Evolutionary conservation across 2,888 invertebrate genomes (phyloP), one percentile per base, ranked within the genome.

Genomic region (Machimus atricapillus): DNA sequence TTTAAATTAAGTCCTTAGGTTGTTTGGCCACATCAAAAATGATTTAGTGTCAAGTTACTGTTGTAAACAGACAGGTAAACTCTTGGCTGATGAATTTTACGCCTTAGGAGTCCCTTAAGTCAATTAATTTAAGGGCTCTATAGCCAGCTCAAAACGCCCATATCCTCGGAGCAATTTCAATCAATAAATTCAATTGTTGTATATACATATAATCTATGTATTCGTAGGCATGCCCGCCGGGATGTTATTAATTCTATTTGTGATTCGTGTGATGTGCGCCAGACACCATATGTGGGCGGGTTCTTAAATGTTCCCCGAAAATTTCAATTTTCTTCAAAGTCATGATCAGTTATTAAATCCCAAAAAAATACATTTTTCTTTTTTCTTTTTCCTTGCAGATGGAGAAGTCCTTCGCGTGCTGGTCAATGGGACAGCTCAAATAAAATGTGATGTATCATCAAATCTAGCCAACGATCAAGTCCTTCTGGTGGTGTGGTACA

Each of bases 401-500:
- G 93, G 92, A 87, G 92, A 92, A 90, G 91, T 92, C 86, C 90
- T 92, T 87, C 91, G 92, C 87, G 93, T 93, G 87, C 89, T 97
- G 91, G 95, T 96, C 88, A 95, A 95, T 90, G 96, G 96, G 88
- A 95, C 95, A 90, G 97, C 97, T 86, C 94, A 96, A 90, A 94
- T 98, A 90, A 97, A 97, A 52, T 98, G 98, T 93, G 97, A 97
- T 94, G 96, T 97, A 90, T 95, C 95, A 89, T 95, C 97, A 77
- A 95, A 96, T 85, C 94, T 95, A 89, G 94, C 95, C 74, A 96
- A 96, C 90, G 98, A 97, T 93, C 95, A 96, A 88, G 95, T 97
- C 88, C 94, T 97, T 78, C 94, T 98, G 85, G 97, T 97, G 90
- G 96, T 97, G 85, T 98, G 97, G 97, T 98, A 97, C 92, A 97